A percentile compares a stretch with the other conserved stretches of the same genome.
Conservation (phyloP, 2,113 vertebrate species). For the Gnathonemus longibarbis region DNA sequence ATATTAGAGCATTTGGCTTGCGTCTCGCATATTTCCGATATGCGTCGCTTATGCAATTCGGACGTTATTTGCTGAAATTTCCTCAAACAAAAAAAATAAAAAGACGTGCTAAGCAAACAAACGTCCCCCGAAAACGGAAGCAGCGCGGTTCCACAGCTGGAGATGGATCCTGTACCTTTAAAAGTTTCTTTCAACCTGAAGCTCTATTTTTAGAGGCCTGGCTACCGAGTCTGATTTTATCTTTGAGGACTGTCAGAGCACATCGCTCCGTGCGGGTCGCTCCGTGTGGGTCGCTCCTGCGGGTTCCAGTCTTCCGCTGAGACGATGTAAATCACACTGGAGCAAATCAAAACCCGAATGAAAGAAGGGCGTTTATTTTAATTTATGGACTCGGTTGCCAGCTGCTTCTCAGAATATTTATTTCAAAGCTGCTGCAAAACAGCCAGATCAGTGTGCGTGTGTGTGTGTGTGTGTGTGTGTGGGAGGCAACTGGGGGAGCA, state of each 20-base stretch:
- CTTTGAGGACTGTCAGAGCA: slow-evolving; percentile 32
- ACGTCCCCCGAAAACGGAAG: not conserved
- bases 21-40: not conserved
- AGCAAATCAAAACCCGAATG: slow-evolving; percentile 4
- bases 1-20: slow-evolving; percentile 15
- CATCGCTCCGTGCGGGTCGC: slow-evolving; percentile 13
- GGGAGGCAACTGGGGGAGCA: not conserved
- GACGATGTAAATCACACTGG: not conserved
- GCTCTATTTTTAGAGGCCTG: slow-evolving; percentile 29
- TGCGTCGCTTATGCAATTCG: slow-evolving; percentile 35
- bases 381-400: not conserved
- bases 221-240: slow-evolving; percentile 28
- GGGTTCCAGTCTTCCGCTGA: not conserved
- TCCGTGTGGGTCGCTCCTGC: not conserved
- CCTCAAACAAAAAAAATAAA: not conserved
- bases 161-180: slow-evolving; percentile 20
- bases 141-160: not conserved
- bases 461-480: not conserved
- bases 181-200: not conserved
- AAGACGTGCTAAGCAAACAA: slow-evolving; percentile 13
- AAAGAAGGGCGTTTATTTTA: not conserved
- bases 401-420: not conserved
- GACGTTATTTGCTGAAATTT: slow-evolving; percentile 28
- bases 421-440: not conserved
- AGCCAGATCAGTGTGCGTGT: not conserved